Evolutionary conservation across 2,888 invertebrate genomes (phyloP), one percentile per base, ranked within the genome.

Genomic region (Apomyelois bistriatella): DNA sequence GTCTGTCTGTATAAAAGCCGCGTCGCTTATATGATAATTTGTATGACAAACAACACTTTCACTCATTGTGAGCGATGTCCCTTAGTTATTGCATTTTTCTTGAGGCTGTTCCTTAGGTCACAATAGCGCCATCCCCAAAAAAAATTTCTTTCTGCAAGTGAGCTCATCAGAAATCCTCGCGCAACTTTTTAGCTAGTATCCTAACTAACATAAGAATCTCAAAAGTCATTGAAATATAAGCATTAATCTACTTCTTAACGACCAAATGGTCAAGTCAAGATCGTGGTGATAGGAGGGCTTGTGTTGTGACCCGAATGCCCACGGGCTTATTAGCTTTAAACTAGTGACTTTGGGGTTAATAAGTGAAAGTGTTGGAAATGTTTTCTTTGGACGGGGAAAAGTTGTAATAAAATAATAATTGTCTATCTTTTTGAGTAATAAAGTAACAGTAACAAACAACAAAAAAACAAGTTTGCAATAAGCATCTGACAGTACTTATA

Each of bases 161-260:
- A n/a, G n/a, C n/a, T n/a, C n/a, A n/a, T n/a, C n/a, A n/a, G n/a
- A n/a, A n/a, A n/a, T n/a, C n/a, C n/a, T n/a, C n/a, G n/a, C n/a
- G n/a, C n/a, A n/a, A n/a, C n/a, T n/a, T n/a, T n/a, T n/a, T n/a
- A n/a, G n/a, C n/a, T n/a, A n/a, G n/a, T n/a, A n/a, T n/a, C n/a
- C 22, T 22, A 22, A 22, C 5, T 3, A 22, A 22, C 3, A 32
- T 3, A 9, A 32, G 2, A 4, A 9, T 32, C 7, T 1, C 8
- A 32, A 1, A 32, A 9, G 2, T 6, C 16, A 46, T 35, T 32
- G 32, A 35, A 46, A 46, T 10, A 32, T 1, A 32, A 32, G 1
- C 51, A 51, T 40, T 54, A 46, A 43, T 47, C 46, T 47, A 43
- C 41, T 52, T 58, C 54, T 54, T 37, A 46, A 37, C 37, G 36